phyloP scores from a whole-genome alignment of 2,888 invertebrate species.

The Himalopsyche japonica region DNA sequence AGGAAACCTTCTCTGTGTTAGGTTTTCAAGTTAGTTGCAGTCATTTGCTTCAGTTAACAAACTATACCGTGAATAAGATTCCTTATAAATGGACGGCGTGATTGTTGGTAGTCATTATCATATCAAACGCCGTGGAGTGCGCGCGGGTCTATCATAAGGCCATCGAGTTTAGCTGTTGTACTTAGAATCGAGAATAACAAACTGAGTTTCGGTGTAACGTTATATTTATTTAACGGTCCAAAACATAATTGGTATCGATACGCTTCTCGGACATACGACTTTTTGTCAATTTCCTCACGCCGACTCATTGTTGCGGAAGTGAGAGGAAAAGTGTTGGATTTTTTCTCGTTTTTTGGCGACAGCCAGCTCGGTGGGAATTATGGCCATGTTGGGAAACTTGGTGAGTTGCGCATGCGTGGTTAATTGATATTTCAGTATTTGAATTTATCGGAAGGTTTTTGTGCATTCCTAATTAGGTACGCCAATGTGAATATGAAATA shows the following conservation, averaged over 20 bases:
- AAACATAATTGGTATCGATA: neutral
- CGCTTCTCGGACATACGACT: neutral
- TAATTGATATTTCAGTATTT: neutral
- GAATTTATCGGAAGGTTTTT: neutral
- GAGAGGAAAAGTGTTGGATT: constrained; percentile 20
- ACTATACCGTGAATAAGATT: neutral
- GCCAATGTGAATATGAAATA: neutral
- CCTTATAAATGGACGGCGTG: constrained; percentile 13
- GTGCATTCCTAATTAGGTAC: neutral
- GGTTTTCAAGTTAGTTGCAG: neutral
- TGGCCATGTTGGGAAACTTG: constrained; percentile 26
- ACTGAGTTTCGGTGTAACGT: neutral
- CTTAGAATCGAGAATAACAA: neutral
- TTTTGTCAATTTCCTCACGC: neutral
- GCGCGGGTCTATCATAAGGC: constrained; percentile 10
- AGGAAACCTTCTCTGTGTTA: neutral
- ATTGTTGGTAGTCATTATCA: neutral
- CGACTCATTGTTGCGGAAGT: neutral
- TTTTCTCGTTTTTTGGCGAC: constrained; percentile 4
- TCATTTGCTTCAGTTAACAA: neutral
- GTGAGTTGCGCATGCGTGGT: constrained; percentile 16
- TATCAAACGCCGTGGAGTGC: constrained; percentile 6
- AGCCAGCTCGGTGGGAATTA: constrained; percentile 5
- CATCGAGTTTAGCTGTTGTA: neutral
- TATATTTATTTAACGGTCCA: constrained; percentile 8